A percentile compares a stretch with the other conserved stretches of the same genome.
phyloP scores from a whole-genome alignment of 2,113 vertebrate species.

The Casuarius casuarius region DNA sequence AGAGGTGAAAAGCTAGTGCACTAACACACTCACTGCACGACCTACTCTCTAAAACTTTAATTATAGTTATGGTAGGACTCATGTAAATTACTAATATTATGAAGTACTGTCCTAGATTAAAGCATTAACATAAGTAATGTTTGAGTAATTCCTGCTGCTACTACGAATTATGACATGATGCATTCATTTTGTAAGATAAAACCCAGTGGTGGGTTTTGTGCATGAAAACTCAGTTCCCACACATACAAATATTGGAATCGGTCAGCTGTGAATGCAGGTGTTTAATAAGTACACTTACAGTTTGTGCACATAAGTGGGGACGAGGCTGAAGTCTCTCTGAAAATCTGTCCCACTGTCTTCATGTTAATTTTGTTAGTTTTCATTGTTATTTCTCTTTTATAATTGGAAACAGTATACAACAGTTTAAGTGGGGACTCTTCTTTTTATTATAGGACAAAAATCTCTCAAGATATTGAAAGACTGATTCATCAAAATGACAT shows the following conservation, averaged over 20 bases:
- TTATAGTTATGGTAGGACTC: slow-evolving; percentile 14
- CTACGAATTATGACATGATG: not conserved
- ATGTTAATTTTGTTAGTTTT: not conserved
- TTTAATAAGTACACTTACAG: not conserved
- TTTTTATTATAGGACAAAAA: slow-evolving; percentile 88
- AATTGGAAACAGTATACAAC: not conserved
- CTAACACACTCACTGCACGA: slow-evolving; percentile 36
- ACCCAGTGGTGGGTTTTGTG: not conserved
- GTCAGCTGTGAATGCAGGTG: not conserved
- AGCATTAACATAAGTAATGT: slow-evolving; percentile 33
- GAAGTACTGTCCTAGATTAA: slow-evolving; percentile 18
- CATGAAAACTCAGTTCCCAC: not conserved
- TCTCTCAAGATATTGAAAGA: slow-evolving; percentile 97
- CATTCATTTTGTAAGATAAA: not conserved
- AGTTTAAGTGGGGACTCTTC: slow-evolving; percentile 19
- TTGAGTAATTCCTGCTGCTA: slow-evolving; percentile 2
- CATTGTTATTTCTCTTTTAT: not conserved
- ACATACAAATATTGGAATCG: not conserved
- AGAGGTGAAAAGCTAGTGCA: slow-evolving; percentile 57
- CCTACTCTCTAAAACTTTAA: slow-evolving; percentile 14
- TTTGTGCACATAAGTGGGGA: not conserved
- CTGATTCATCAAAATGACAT: slow-evolving; percentile 96
- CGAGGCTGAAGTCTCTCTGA: not conserved
- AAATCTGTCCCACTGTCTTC: not conserved
- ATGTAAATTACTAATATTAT: slow-evolving; percentile 28